Percentiles rank a stretch among this genome's conserved stretches.
phyloP scores from a whole-genome alignment of 2,888 invertebrate genomes.

The Bembecia ichneumoniformis region DNA sequence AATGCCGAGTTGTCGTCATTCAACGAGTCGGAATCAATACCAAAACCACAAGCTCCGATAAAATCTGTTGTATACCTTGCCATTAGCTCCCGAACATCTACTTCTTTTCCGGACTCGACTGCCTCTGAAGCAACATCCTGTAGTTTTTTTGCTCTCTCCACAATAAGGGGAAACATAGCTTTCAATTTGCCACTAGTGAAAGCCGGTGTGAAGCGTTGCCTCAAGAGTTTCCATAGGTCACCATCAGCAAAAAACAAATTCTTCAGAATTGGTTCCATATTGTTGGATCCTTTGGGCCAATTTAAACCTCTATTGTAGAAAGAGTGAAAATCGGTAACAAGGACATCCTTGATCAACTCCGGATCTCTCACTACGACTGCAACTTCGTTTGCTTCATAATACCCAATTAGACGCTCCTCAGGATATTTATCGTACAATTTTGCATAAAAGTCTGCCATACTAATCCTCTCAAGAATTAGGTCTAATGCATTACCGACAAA shows the following conservation, averaged over 20 bases:
- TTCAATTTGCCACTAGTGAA: constrained; percentile 8
- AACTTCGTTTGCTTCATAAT: neutral
- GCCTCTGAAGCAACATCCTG: constrained; percentile 1
- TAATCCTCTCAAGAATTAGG: constrained; percentile 3
- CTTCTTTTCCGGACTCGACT: neutral
- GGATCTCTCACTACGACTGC: constrained; percentile 3
- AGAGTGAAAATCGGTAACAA: constrained; percentile 4
- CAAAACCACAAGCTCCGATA: constrained; percentile 8
- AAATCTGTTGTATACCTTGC: constrained; percentile 7
- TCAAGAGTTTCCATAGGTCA: constrained; percentile 8
- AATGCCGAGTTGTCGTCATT: constrained; percentile 7
- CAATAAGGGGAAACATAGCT: constrained; percentile 8
- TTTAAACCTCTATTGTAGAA: constrained; percentile 3
- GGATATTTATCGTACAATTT: constrained; percentile 4
- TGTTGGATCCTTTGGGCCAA: neutral
- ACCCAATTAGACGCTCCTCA: constrained; percentile 2
- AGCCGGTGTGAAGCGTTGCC: constrained; percentile 7
- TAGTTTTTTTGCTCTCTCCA: constrained; percentile 5
- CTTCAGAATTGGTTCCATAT: constrained; percentile 5
- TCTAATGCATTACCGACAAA: constrained; percentile 2
- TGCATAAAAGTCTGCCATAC: constrained; percentile 2
- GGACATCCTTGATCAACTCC: constrained; percentile 1
- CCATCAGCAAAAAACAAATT: constrained; percentile 7
- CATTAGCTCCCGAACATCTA: constrained; percentile 6
- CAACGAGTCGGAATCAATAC: constrained; percentile 5